Conservation (phyloP, 2,888 invertebrate species). For the Cecidostiba fungosa region DNA sequence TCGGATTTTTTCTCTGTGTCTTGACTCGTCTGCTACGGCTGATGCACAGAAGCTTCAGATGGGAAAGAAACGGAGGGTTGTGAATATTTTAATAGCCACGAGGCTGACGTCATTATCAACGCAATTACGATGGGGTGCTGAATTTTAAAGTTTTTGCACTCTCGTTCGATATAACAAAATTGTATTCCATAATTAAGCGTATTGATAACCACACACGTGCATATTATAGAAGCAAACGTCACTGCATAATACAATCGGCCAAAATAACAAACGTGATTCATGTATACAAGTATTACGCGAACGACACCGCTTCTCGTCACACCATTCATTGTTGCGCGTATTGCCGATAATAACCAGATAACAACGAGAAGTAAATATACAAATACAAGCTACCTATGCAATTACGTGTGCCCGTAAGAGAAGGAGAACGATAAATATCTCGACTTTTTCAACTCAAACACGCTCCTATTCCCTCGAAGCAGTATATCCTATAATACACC, state of each 20-base stretch:
- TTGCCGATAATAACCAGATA: too few relatives aligned
- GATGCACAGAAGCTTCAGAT: not conserved
- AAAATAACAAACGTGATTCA: constrained; percentile 6
- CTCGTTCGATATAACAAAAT: not conserved
- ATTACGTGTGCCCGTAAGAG: too few relatives aligned
- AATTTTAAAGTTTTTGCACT: not conserved
- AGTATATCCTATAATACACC: not conserved
- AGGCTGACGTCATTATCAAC: not conserved
- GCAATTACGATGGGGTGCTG: not conserved
- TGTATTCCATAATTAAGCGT: too few relatives aligned
- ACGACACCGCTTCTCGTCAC: too few relatives aligned
- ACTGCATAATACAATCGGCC: not conserved
- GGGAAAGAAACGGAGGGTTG: not conserved
- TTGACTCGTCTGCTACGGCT: not conserved
- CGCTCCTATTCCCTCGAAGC: not conserved
- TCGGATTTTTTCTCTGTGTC: too few relatives aligned
- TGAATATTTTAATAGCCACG: not conserved
- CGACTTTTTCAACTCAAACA: not conserved
- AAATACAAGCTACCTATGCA: too few relatives aligned
- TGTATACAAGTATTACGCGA: not conserved
- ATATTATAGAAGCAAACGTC: too few relatives aligned
- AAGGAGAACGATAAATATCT: too few relatives aligned
- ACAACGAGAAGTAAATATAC: too few relatives aligned
- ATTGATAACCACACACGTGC: too few relatives aligned
- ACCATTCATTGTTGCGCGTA: too few relatives aligned